Base-by-base conservation (phyloP, 1,140 invertebrate species). In the Caerostris darwini region DNA sequence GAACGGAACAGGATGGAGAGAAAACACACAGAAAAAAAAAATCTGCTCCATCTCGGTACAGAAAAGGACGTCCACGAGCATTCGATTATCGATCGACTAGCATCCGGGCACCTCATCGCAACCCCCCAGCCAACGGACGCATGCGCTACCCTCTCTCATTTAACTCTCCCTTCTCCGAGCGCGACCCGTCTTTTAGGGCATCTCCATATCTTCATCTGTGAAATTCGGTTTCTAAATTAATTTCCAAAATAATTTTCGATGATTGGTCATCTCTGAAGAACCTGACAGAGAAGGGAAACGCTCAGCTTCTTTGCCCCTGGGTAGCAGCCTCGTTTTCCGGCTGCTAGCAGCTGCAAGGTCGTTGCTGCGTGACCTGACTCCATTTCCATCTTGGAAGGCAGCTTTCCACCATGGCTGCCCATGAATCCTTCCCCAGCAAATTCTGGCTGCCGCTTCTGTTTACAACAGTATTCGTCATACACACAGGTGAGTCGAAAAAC, bases 161-260 rank as follows among this genome's bases (percentile, higher is more conserved):
- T 53, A 57, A 93, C 83, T 86, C 91, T 92, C 81, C 89, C 81
- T 92, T 92, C 89, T 92, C 83, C 91, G 34, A 90, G 82, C 91
- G 82, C 82, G 54, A 86, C 59, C 53, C 82, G 59, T 69, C 61
- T 69, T 90, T 93, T 93, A 86, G 83, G 91, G 91, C 91, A 71
- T 61, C 91, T 93, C 91, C 91, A 93, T 93, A 93, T 93, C 91
- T 93, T 54, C 14, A 77, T 93, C 91, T 93, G 82, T 93, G 91
- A 83, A 93, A 87, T 93, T 93, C 64, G 91, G 61, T 61, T 87
- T 90, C 57, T 34, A 81, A 81, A 77, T 81, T 57, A 83, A 17
- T 61, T 92, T 85, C 59, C 61, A 56, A 34, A 85, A 57, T n/a
- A 85, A 17, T 58, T 34, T 17, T 85, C 82, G n/a, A 85, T 90